Percentiles rank a stretch among this genome's conserved stretches.
Evolutionary conservation across 2,888 invertebrate genomes (phyloP).

Genomic region (Nephrotoma flavescens): DNA sequence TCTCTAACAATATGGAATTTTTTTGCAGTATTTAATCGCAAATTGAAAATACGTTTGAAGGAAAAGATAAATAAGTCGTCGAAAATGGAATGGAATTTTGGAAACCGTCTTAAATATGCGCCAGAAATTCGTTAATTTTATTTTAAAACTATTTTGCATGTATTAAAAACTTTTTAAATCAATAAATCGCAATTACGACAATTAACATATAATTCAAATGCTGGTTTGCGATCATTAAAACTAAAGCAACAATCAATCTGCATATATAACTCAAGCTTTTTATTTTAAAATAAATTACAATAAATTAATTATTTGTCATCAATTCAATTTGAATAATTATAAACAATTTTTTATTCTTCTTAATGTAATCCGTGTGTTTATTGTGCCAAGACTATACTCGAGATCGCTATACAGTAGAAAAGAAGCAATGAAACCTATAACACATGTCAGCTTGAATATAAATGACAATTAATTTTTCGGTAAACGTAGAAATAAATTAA

Average conservation of each 20-base stretch:
- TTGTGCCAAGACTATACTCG: background rate
- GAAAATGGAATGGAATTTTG: background rate
- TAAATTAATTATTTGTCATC: background rate
- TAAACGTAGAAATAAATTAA: background rate
- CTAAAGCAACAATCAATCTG: background rate
- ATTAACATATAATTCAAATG: background rate
- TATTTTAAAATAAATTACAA: background rate
- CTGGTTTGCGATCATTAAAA: background rate
- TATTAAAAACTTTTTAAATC: too few species aligned
- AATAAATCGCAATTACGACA: background rate
- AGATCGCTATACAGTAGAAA: background rate
- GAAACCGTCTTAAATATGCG: background rate
- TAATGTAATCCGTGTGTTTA: background rate
- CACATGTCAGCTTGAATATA: background rate
- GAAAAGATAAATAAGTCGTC: background rate
- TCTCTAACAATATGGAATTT: slow-evolving; percentile 32
- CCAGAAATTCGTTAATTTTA: background rate
- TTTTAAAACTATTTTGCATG: background rate
- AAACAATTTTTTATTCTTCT: background rate
- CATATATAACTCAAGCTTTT: background rate
- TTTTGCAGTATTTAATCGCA: slow-evolving; percentile 15
- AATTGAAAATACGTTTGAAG: background rate
- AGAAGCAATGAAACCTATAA: background rate
- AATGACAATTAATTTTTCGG: background rate
- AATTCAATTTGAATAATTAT: background rate